These are phyloP conservation scores for Willowsia nigromaculata DNA, from an alignment of 2,888 invertebrate genomes.

Conservation along the genomic window DNA sequence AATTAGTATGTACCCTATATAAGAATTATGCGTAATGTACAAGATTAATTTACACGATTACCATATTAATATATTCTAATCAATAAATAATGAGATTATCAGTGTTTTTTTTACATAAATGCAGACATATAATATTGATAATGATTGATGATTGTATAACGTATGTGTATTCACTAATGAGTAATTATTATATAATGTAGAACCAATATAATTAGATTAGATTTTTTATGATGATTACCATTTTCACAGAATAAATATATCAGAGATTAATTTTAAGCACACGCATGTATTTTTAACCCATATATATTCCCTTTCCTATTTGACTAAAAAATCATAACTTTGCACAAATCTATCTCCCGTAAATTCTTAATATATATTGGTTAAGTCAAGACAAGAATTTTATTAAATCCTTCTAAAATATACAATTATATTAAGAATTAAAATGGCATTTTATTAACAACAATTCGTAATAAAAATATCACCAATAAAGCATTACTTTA, in stretches of 20 bases:
- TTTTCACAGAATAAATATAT: slow-evolving; percentile 1
- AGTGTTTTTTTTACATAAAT: neutral
- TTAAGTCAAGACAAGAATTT: too few relatives aligned
- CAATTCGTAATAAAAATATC: too few relatives aligned
- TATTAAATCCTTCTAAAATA: too few relatives aligned
- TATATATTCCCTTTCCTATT: neutral
- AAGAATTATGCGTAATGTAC: slow-evolving; percentile 50
- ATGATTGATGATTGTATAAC: slow-evolving; percentile 28
- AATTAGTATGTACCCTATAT: neutral
- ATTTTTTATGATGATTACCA: neutral
- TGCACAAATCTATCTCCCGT: neutral
- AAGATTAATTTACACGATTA: slow-evolving; percentile 52
- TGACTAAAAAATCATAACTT: neutral
- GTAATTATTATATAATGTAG: neutral
- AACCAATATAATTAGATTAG: slow-evolving; percentile 10
- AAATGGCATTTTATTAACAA: too few relatives aligned
- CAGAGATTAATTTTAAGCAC: neutral
- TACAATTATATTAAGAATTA: too few relatives aligned
- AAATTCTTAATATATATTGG: neutral
- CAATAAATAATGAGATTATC: slow-evolving; percentile 39
- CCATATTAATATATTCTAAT: slow-evolving; percentile 5
- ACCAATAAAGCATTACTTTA: too few relatives aligned
- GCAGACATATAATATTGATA: slow-evolving; percentile 28
- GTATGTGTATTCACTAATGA: neutral
- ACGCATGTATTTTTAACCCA: neutral